A percentile compares a stretch with the other conserved stretches of the same genome.
These are phyloP conservation scores for Camponotus floridanus DNA, from an alignment of 1,140 invertebrate genomes.

Conservation along the genomic window DNA sequence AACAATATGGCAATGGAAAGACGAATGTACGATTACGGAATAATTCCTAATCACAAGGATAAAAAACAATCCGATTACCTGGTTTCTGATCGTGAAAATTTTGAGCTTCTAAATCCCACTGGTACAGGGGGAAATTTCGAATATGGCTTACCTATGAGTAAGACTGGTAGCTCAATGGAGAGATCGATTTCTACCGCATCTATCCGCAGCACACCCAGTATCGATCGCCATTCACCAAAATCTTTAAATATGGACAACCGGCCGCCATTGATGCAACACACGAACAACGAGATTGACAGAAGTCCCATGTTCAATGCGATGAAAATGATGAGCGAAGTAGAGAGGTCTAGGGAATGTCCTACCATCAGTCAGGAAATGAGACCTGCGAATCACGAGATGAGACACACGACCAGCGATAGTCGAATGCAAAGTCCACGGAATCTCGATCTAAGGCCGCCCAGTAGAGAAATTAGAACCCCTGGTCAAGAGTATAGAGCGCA, in stretches of 20 bases:
- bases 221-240: slow-evolving; percentile 68
- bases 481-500: slow-evolving; percentile 65
- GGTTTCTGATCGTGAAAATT: slow-evolving; percentile 61
- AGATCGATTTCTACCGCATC: slow-evolving; percentile 51
- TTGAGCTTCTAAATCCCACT: slow-evolving; percentile 52
- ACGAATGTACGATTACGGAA: slow-evolving; percentile 74
- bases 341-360: slow-evolving; percentile 64
- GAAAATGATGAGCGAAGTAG: slow-evolving; percentile 72
- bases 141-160: slow-evolving; percentile 45
- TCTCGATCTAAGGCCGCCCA: slow-evolving; percentile 66
- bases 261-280: slow-evolving; percentile 31
- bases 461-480: slow-evolving; percentile 59
- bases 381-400: slow-evolving; percentile 58
- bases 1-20: slow-evolving; percentile 71
- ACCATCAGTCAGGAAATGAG: slow-evolving; percentile 61
- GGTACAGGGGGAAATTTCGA: slow-evolving; percentile 50
- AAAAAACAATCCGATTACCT: slow-evolving; percentile 54
- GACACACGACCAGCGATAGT: slow-evolving; percentile 40
- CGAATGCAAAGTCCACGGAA: slow-evolving; percentile 69
- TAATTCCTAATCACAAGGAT: slow-evolving; percentile 65
- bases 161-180: slow-evolving; percentile 55
- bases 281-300: slow-evolving; percentile 72
- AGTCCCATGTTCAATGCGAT: slow-evolving; percentile 70
- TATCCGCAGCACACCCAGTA: slow-evolving; percentile 32
- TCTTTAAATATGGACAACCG: slow-evolving; percentile 68